phyloP scores from a whole-genome alignment of 2,113 vertebrate genomes.

The Lethenteron camtschaticum region DNA sequence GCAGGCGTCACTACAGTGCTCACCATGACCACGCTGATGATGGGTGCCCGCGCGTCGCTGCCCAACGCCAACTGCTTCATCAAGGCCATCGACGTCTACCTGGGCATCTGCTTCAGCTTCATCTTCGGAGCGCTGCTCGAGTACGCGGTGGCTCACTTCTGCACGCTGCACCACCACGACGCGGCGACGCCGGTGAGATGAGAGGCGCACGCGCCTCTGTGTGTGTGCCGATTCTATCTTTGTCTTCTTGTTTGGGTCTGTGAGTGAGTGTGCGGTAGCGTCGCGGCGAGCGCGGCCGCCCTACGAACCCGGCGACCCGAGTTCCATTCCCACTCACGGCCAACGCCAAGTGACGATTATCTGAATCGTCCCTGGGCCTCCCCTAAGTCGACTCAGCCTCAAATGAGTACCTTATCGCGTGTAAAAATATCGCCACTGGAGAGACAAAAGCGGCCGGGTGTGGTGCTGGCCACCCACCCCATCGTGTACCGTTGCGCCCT shows the following conservation, averaged over 20 bases:
- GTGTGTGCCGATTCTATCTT: slow-evolving; percentile 6
- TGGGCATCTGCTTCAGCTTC: slow-evolving; percentile 68
- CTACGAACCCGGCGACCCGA: slow-evolving; percentile 1
- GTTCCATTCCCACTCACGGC: slow-evolving; percentile 22
- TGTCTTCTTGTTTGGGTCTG: slow-evolving; percentile 1
- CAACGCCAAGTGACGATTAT: slow-evolving; percentile 10
- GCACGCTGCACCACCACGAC: slow-evolving; percentile 31
- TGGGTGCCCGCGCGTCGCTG: slow-evolving; percentile 54
- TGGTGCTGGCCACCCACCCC: no score
- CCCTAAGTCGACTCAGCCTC: no score
- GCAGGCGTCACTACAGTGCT: slow-evolving; percentile 56
- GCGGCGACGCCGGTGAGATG: slow-evolving; percentile 18
- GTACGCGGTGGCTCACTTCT: slow-evolving; percentile 63
- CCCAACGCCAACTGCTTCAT: slow-evolving; percentile 70
- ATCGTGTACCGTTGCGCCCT: no score
- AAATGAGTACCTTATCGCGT: no score
- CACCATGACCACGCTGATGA: slow-evolving; percentile 70
- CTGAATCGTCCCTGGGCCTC: no score
- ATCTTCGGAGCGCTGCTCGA: slow-evolving; percentile 60
- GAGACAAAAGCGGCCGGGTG: no score
- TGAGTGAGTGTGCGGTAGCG: slow-evolving; percentile 7
- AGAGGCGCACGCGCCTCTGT: slow-evolving; percentile 5
- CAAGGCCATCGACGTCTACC: slow-evolving; percentile 59
- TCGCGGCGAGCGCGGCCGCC: slow-evolving; percentile 7
- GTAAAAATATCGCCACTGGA: no score